A percentile compares a stretch with the other conserved stretches of the same genome.
These are phyloP conservation scores for Meandrina meandrites DNA, from an alignment of 92 coral and sea anemone species.

Conservation along the genomic window DNA sequence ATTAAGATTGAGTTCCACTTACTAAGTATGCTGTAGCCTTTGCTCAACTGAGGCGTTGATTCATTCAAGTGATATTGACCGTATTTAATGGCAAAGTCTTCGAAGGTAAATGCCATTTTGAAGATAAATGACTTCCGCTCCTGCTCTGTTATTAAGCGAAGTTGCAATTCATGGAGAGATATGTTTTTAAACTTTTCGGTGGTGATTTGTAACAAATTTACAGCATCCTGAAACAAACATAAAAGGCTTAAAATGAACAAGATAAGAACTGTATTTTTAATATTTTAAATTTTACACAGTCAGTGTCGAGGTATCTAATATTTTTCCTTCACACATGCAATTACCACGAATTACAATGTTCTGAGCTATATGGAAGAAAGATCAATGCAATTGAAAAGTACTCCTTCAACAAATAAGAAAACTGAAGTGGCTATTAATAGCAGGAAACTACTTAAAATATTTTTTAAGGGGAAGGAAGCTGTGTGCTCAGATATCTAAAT, in stretches of 20 bases:
- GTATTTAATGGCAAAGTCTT: slow-evolving; percentile 6
- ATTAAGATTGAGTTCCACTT: not conserved
- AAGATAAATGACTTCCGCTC: not conserved
- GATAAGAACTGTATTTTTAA: too few species aligned
- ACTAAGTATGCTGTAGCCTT: not conserved
- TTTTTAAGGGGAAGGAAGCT: too few species aligned
- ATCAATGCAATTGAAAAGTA: too few species aligned
- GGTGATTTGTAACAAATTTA: not conserved
- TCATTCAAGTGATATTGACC: slow-evolving; percentile 12
- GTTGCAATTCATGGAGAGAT: not conserved
- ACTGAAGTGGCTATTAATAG: too few species aligned
- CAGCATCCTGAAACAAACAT: not conserved
- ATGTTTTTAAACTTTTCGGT: not conserved
- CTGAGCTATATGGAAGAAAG: too few species aligned
- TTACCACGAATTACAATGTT: too few species aligned
- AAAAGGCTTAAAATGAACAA: not conserved
- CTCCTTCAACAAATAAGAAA: too few species aligned
- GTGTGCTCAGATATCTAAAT: too few species aligned
- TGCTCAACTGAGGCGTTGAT: not conserved
- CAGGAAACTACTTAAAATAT: too few species aligned
- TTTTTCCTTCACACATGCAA: too few species aligned
- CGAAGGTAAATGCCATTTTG: not conserved
- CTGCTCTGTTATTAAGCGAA: not conserved
- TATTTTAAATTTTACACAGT: too few species aligned
- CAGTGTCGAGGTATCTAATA: too few species aligned